These are phyloP conservation scores for Hippoglossus stenolepis DNA, from an alignment of 2,113 vertebrate species.

Conservation along the genomic window DNA sequence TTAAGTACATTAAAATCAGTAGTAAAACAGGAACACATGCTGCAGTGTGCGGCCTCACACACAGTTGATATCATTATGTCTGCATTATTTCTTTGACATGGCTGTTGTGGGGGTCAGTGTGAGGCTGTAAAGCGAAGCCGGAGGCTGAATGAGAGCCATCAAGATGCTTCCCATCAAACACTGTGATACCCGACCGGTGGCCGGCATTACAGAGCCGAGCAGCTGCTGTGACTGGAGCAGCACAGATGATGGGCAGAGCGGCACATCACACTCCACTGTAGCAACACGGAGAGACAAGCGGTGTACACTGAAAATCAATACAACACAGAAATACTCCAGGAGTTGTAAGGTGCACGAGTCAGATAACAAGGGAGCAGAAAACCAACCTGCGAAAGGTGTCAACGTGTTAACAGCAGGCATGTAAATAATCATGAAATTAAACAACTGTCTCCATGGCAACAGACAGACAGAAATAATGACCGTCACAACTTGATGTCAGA, in stretches of 20 bases:
- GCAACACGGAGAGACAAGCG: slow-evolving; percentile 21
- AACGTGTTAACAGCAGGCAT: not conserved
- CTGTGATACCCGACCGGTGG: slow-evolving; percentile 22
- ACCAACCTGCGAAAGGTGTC: slow-evolving; percentile 1
- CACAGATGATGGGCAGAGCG: slow-evolving; percentile 22
- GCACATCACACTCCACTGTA: slow-evolving; percentile 24
- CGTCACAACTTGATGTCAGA: slow-evolving; percentile 23
- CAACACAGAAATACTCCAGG: slow-evolving; percentile 33
- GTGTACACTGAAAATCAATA: slow-evolving; percentile 48
- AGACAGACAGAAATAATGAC: slow-evolving; percentile 26
- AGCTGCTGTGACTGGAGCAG: slow-evolving; percentile 44
- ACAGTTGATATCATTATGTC: not conserved
- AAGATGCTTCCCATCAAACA: slow-evolving; percentile 59
- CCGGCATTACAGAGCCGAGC: slow-evolving; percentile 17
- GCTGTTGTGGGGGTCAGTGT: slow-evolving; percentile 28
- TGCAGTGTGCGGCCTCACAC: not conserved
- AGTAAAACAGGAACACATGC: not conserved
- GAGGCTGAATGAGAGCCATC: slow-evolving; percentile 51
- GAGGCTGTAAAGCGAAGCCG: slow-evolving; percentile 22
- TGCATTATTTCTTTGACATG: slow-evolving; percentile 29
- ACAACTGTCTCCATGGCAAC: slow-evolving; percentile 37
- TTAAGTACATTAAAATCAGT: not conserved
- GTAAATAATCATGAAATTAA: slow-evolving; percentile 16
- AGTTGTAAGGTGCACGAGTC: not conserved
- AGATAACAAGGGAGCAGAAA: slow-evolving; percentile 4